Evolutionary conservation across 2,888 invertebrate species (phyloP), one percentile per base, ranked within the genome.

Genomic region (Parasteatoda lunata): DNA sequence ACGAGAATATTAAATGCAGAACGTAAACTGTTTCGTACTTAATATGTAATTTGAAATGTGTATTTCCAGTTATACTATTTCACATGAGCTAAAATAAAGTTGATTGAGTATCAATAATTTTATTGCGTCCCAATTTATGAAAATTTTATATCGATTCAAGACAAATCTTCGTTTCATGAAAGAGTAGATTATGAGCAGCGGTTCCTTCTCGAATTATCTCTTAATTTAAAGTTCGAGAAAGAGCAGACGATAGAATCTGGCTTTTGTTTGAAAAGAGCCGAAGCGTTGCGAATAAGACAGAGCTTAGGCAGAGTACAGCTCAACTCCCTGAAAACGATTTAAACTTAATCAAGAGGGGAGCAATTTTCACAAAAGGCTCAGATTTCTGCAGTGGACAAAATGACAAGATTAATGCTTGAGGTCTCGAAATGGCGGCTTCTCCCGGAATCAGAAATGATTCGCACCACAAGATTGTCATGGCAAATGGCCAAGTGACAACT

Each of bases 401-500:
- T 15, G 49, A 48, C n/a, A 75, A 81, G 81, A 81, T 81, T 81
- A 81, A 81, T 81, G 69, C n/a, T 71, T 65, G 52, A 6, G 48
- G 49, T 45, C 73, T 75, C 51, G 30, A 9, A n/a, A n/a, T 68
- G 66, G 66, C 66, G 15, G 66, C 15, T 68, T 68, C 45, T 15
- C 66, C 73, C 54, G 47, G n/a, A 52, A 77, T 54, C 69, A 52
- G 47, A 72, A 81, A 68, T 68, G 81, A 75, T 81, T 81, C 81
- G 81, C 77, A 52, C 77, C 77, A 64, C 54, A 71, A 30, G 71
- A 84, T 84, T 84, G 71, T 45, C 83, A 59, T 77, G 83, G 77
- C 83, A 84, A 77, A 68, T 65, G 71, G 83, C 77, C 71, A 77
- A 77, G 77, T 84, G 83, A 84, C 83, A 84, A 84, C 83, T 77